Base-by-base conservation (phyloP, 2,797 vertebrate species). In the Sitta carolinensis region DNA sequence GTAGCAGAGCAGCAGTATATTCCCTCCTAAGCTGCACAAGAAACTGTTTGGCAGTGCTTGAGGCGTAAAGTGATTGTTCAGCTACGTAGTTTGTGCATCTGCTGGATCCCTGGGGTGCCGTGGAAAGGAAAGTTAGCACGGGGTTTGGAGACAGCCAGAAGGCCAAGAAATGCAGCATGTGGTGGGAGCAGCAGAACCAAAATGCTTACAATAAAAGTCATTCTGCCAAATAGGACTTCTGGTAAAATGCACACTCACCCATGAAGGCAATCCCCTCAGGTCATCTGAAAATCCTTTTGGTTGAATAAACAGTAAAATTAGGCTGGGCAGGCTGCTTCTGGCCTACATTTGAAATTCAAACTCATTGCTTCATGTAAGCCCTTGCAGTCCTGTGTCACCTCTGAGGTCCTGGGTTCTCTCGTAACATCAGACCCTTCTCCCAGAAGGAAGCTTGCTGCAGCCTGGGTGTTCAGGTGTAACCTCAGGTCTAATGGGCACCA, bases 301-400 rank as follows among this genome's bases (percentile, higher is more conserved):
- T 72, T 94, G 93, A 93, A 91, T 87, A 78, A 93, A 92, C 84
- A 90, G 48, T 42, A 27, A 87, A 81, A 93, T 15, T 7, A 68
- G 89, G 51, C 66, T 93, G 62, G 47, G 23, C 0, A 0, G 43
- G 34, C 76, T 86, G 69, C n/a, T 87, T 74, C 78, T 90, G 87
- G 87, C 84, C 76, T 93, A 55, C 61, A 85, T 92, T 91, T 81
- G 61, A 89, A 85, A 93, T 75, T 66, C 34, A 52, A 10, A 58
- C 51, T 75, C n/a, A 27, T 70, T 94, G 77, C 79, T 84, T 96
- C 79, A 59, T 72, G 51, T 82, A 78, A 94, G 68, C 11, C 17
- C 51, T n/a, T 58, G 38, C 51, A 76, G 77, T 90, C 22, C 43
- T 42, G 11, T 69, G 63, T 84, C 45, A 42, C 27, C 17, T 69